Conservation (phyloP, 2,888 invertebrate genomes). For the Linyphia triangularis region DNA sequence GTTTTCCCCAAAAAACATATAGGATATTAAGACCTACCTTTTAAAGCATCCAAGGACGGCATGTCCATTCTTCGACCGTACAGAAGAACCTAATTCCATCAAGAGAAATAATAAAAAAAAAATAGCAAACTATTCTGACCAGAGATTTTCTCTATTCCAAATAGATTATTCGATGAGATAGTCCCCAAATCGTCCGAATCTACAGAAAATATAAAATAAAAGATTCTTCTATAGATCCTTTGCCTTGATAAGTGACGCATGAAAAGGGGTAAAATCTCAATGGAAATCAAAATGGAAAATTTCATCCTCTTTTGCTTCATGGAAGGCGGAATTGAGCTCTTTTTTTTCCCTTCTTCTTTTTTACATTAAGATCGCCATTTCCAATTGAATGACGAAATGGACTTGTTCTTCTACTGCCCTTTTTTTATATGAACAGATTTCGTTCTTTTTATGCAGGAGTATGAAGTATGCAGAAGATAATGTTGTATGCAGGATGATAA, state of each 20-base stretch:
- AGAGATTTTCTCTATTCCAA: neutral
- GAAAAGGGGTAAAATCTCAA: constrained; percentile 50
- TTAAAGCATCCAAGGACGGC: no score
- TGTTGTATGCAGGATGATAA: no score
- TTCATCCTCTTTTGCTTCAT: constrained; percentile 30
- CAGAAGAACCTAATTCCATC: constrained; percentile 11
- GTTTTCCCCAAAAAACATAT: no score
- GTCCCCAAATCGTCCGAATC: constrained; percentile 8
- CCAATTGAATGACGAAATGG: constrained; percentile 39
- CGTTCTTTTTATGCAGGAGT: no score
- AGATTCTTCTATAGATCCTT: constrained; percentile 7
- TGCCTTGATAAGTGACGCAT: constrained; percentile 47
- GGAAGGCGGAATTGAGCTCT: constrained; percentile 28
- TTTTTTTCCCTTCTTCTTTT: constrained; percentile 5
- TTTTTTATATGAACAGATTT: neutral
- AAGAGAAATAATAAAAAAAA: neutral
- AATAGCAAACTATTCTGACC: constrained; percentile 10
- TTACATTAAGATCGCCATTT: constrained; percentile 48
- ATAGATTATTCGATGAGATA: constrained; percentile 20
- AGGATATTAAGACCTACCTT: no score
- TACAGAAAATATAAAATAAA: neutral
- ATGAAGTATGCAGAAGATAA: constrained; percentile 30
- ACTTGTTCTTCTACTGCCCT: constrained; percentile 5
- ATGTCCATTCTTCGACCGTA: neutral
- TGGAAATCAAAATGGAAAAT: constrained; percentile 67